Evolutionary conservation across 2,113 vertebrate genomes (phyloP).

Genomic region (Athene cunicularia): DNA sequence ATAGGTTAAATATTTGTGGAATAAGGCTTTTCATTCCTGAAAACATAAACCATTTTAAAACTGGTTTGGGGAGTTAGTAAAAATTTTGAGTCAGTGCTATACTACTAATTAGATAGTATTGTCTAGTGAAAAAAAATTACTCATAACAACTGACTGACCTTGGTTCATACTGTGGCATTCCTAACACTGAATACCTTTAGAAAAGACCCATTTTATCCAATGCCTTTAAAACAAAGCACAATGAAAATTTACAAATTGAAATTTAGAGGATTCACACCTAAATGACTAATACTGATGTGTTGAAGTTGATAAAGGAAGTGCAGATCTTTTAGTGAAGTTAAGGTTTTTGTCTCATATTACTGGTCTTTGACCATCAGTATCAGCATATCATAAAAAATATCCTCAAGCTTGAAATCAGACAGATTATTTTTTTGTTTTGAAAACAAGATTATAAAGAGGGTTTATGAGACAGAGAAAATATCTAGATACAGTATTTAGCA

Average conservation of each 20-base stretch:
- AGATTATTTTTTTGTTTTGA: neutral
- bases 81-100: neutral
- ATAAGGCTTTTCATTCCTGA: neutral
- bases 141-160: neutral
- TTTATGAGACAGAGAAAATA: neutral
- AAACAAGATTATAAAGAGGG: neutral
- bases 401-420: neutral
- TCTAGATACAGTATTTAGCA: neutral
- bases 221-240: neutral
- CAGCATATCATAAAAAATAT: neutral
- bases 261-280: neutral
- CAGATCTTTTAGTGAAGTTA: neutral
- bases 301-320: neutral
- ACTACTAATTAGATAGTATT: neutral
- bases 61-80: neutral
- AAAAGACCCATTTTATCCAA: neutral
- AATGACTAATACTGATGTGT: neutral
- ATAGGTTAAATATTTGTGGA: neutral
- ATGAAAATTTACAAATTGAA: neutral
- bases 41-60: neutral
- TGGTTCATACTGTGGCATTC: neutral
- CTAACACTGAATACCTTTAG: neutral
- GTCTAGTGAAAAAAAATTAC: neutral
- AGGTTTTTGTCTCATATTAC: neutral
- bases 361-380: neutral